Evolutionary conservation across 2,113 vertebrate genomes (phyloP).

Genomic region (Oenanthe oenanthe): DNA sequence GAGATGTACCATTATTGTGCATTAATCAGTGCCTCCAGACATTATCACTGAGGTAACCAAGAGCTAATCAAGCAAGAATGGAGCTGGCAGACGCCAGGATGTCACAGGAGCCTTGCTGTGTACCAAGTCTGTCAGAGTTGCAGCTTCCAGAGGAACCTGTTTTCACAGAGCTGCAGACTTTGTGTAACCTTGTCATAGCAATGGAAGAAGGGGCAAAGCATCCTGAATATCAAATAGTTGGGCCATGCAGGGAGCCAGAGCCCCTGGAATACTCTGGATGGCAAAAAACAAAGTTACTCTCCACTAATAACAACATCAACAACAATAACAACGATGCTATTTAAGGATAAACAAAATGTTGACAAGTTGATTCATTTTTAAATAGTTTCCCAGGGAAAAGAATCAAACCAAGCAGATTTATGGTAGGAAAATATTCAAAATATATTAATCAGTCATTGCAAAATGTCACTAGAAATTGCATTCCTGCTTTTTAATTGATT

Average conservation of each 20-base stretch:
- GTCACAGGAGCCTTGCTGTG: slow-evolving; percentile 70
- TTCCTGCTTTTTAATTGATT: slow-evolving; percentile 14
- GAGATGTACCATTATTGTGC: slow-evolving; percentile 76
- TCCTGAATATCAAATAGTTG: slow-evolving; percentile 1
- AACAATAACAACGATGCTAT: background rate
- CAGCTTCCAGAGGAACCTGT: slow-evolving; percentile 56
- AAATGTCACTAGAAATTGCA: slow-evolving; percentile 24
- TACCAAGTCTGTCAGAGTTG: slow-evolving; percentile 63
- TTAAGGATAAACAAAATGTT: slow-evolving; percentile 52
- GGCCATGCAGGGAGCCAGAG: background rate
- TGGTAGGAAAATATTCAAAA: slow-evolving; percentile 24
- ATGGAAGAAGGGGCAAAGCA: slow-evolving; percentile 6
- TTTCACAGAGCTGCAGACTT: slow-evolving; percentile 51
- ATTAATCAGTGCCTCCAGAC: slow-evolving; percentile 78
- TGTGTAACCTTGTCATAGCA: slow-evolving; percentile 69
- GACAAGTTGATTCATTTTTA: slow-evolving; percentile 45
- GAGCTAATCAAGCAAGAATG: slow-evolving; percentile 72
- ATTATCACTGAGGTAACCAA: slow-evolving; percentile 77
- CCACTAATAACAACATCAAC: background rate
- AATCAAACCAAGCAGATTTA: slow-evolving; percentile 6
- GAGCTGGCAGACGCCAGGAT: slow-evolving; percentile 66
- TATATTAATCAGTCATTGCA: slow-evolving; percentile 15
- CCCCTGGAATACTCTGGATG: background rate
- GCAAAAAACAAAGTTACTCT: background rate
- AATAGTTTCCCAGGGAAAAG: slow-evolving; percentile 30